Conservation (phyloP, 1,140 invertebrate species). For the Proctacanthus coquilletti region DNA sequence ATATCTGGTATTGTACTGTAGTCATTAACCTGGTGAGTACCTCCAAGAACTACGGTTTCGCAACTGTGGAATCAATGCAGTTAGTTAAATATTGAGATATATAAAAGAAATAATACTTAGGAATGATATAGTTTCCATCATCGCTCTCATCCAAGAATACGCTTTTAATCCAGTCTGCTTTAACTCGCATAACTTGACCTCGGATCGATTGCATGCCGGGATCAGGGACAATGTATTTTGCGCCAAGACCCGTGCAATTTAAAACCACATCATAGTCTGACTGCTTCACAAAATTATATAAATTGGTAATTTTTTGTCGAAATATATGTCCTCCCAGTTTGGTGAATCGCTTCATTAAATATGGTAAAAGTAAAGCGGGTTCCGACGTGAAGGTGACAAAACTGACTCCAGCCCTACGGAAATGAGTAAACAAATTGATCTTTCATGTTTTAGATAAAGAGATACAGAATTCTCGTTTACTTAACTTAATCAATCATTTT, state of each 20-base stretch:
- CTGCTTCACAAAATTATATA: slow-evolving; percentile 33
- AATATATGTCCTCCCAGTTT: slow-evolving; percentile 36
- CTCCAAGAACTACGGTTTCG: slow-evolving; percentile 53
- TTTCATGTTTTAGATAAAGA: no score
- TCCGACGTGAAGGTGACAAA: slow-evolving; percentile 48
- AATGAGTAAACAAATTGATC: slow-evolving; percentile 9
- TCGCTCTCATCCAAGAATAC: slow-evolving; percentile 37
- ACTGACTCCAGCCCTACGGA: slow-evolving; percentile 37
- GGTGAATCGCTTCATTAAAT: slow-evolving; percentile 41
- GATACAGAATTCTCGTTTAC: no score
- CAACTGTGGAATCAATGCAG: slow-evolving; percentile 29
- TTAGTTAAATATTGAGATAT: not conserved
- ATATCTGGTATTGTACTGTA: slow-evolving; percentile 37
- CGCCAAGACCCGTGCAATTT: slow-evolving; percentile 49
- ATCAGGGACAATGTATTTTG: slow-evolving; percentile 41
- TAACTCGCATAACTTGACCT: slow-evolving; percentile 50
- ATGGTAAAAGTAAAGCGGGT: slow-evolving; percentile 39
- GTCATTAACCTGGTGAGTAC: slow-evolving; percentile 51
- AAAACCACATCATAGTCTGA: slow-evolving; percentile 46
- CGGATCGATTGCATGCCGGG: slow-evolving; percentile 40
- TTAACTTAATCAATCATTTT: no score
- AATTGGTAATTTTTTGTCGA: slow-evolving; percentile 32
- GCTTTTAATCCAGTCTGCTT: slow-evolving; percentile 45
- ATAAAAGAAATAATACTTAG: slow-evolving; percentile 48
- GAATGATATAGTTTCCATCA: slow-evolving; percentile 52